Conservation (phyloP, 2,888 invertebrate genomes). For the Tupiocoris notatus region DNA sequence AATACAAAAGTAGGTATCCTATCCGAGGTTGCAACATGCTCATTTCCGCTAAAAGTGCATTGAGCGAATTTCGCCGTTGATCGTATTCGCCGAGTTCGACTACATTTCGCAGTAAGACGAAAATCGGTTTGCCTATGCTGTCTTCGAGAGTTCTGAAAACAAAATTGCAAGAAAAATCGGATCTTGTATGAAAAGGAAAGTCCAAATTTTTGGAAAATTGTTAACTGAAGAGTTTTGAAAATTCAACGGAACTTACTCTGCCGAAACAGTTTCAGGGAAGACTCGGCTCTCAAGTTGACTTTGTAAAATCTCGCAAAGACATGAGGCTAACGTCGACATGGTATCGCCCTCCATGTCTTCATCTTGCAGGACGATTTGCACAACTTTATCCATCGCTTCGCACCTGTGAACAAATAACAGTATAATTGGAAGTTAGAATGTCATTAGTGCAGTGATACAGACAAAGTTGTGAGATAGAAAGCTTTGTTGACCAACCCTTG, state of each 20-base stretch:
- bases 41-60: constrained; percentile 79
- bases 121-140: constrained; percentile 78
- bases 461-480: no score
- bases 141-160: constrained; percentile 61
- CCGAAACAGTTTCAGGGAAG: constrained; percentile 57
- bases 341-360: constrained; percentile 63
- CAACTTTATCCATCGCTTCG: constrained; percentile 64
- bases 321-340: constrained; percentile 60
- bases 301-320: constrained; percentile 60
- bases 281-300: constrained; percentile 57
- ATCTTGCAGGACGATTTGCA: constrained; percentile 63
- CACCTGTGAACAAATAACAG: constrained; percentile 56
- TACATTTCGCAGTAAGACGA: constrained; percentile 82
- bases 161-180: no score
- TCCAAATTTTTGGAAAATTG: constrained; percentile 1
- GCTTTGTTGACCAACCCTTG: no score
- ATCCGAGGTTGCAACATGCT: constrained; percentile 67
- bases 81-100: constrained; percentile 72
- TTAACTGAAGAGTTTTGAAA: no score
- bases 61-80: constrained; percentile 71
- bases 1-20: constrained; percentile 86
- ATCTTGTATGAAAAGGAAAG: constrained; percentile 14
- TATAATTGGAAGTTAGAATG: no score
- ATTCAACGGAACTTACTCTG: constrained; percentile 56
- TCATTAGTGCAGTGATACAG: no score